These are phyloP conservation scores for Xylota segnis DNA, from an alignment of 2,888 invertebrate species.

Conservation along the genomic window DNA sequence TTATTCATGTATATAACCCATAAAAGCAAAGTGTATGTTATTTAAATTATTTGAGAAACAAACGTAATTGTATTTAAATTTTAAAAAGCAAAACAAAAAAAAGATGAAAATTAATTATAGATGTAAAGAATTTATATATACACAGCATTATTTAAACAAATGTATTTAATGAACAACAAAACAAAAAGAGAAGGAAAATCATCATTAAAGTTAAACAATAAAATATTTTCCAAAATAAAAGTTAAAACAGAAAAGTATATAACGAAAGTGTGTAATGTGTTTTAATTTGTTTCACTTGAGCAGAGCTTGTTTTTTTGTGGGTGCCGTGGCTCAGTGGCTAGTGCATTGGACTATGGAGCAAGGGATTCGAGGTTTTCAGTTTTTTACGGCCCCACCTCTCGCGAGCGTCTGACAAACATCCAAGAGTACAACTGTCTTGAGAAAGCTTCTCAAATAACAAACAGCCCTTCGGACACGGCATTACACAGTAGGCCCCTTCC, in stretches of 20 bases:
- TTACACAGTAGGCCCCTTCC: no score
- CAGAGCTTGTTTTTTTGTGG: no score
- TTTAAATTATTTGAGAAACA: slow-evolving; percentile 9
- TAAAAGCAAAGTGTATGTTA: slow-evolving; percentile 19
- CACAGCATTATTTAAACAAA: slow-evolving; percentile 9
- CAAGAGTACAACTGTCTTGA: no score
- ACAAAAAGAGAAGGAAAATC: neutral
- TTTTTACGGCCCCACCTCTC: no score
- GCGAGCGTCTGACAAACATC: no score
- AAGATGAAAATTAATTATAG: slow-evolving; percentile 24
- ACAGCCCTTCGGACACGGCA: no score
- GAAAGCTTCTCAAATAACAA: no score
- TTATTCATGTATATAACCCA: slow-evolving; percentile 40
- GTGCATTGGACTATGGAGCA: no score
- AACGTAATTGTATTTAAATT: neutral
- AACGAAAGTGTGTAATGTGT: slow-evolving; percentile 33
- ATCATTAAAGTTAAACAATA: slow-evolving; percentile 53
- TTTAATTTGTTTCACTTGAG: no score
- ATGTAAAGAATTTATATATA: slow-evolving; percentile 53
- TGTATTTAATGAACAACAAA: slow-evolving; percentile 26
- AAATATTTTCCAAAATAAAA: slow-evolving; percentile 57
- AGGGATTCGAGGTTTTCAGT: no score
- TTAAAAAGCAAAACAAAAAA: no score
- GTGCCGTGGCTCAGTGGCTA: no score
- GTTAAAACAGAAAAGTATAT: slow-evolving; percentile 5